phyloP scores from a whole-genome alignment of 2,113 vertebrate genomes.

The Tor tambroides region DNA sequence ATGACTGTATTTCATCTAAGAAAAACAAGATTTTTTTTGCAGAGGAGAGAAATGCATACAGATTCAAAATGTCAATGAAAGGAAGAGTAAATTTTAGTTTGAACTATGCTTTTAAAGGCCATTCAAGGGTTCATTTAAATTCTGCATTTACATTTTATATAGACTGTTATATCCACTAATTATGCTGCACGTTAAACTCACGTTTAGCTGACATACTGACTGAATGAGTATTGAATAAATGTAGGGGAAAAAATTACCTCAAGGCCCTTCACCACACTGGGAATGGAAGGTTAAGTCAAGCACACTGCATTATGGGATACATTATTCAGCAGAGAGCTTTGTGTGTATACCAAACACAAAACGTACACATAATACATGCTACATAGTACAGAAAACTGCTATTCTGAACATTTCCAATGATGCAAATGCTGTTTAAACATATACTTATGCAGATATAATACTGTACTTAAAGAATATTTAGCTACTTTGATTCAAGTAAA shows the following conservation, averaged over 20 bases:
- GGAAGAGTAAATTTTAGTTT: no score
- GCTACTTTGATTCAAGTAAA: neutral
- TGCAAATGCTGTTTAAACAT: neutral
- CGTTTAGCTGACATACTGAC: neutral
- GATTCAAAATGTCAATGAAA: no score
- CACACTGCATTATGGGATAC: neutral
- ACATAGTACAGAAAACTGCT: neutral
- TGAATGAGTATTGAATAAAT: neutral
- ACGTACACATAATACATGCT: neutral
- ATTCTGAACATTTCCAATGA: neutral
- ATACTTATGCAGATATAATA: neutral
- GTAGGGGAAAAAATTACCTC: neutral
- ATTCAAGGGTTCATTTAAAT: neutral
- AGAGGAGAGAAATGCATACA: no score
- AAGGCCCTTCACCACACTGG: neutral
- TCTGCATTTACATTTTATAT: neutral
- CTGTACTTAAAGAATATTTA: neutral
- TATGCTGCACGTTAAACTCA: neutral
- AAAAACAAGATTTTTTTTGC: no score
- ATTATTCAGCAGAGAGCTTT: neutral
- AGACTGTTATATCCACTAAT: neutral
- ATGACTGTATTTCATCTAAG: no score
- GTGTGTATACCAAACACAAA: neutral
- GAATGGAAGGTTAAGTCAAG: neutral
- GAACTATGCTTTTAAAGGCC: no score